These are phyloP conservation scores for Antechinus stuartii DNA, from an alignment of 2,113 vertebrate genomes.

Conservation along the genomic window DNA sequence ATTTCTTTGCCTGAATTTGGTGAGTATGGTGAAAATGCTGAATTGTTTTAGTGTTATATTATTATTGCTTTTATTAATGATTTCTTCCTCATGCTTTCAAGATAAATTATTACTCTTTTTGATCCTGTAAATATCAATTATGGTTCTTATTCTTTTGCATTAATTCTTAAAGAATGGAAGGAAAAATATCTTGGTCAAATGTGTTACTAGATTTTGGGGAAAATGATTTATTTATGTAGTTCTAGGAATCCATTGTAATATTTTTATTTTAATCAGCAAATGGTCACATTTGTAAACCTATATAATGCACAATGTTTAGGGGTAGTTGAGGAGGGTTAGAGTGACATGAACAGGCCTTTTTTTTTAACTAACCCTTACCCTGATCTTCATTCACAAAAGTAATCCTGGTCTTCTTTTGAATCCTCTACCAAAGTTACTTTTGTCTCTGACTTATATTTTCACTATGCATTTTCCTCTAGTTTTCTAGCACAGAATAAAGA, in stretches of 20 bases:
- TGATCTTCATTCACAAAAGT: not conserved
- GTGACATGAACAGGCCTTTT: not conserved
- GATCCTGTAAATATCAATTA: not conserved
- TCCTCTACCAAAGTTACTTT: not conserved
- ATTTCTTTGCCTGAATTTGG: not conserved
- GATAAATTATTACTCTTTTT: not conserved
- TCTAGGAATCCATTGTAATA: not conserved
- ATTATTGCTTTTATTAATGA: not conserved
- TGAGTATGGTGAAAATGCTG: not conserved
- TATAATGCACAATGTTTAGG: not conserved
- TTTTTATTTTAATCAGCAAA: slow-evolving; percentile 35
- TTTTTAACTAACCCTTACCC: not conserved
- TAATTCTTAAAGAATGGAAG: not conserved
- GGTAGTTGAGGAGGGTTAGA: not conserved
- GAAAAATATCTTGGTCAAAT: not conserved
- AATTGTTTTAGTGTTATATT: not conserved
- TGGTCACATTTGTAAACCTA: not conserved
- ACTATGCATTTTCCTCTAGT: slow-evolving; percentile 23
- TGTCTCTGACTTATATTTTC: slow-evolving; percentile 15
- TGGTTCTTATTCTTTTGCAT: fast-evolving
- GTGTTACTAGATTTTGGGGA: not conserved
- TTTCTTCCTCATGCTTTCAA: not conserved
- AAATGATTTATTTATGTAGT: slow-evolving; percentile 3
- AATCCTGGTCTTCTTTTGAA: not conserved
- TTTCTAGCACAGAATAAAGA: slow-evolving; percentile 55